These are phyloP conservation scores for Metellina segmentata DNA, from an alignment of 2,888 invertebrate species.

Conservation along the genomic window DNA sequence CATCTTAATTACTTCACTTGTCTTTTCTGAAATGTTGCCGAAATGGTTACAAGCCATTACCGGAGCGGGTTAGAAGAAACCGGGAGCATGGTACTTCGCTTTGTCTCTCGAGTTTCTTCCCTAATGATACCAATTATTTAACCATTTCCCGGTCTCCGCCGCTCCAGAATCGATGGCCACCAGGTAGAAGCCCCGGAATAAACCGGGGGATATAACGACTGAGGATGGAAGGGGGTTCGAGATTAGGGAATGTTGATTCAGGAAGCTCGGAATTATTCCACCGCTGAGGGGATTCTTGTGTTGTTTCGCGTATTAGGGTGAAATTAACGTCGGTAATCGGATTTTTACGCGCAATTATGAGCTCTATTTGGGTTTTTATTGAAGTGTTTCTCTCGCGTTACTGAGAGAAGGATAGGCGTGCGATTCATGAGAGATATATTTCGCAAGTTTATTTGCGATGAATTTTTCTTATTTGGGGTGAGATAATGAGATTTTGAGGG, in stretches of 20 bases:
- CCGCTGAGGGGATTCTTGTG: not conserved
- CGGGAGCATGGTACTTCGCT: conserved; percentile 5
- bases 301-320: not conserved
- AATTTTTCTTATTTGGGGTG: no score
- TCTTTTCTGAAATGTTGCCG: not conserved
- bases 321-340: not conserved
- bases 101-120: conserved; percentile 44
- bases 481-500: no score
- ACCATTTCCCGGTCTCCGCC: conserved; percentile 20
- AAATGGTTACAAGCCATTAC: conserved; percentile 56
- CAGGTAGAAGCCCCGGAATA: conserved; percentile 24
- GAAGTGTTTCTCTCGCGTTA: not conserved
- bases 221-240: not conserved
- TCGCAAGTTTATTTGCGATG: no score
- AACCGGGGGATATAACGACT: not conserved
- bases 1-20: conserved; percentile 46
- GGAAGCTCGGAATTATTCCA: not conserved
- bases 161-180: conserved; percentile 5
- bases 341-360: not conserved
- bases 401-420: no score
- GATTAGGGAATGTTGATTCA: not conserved
- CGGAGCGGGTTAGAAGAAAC: conserved; percentile 22
- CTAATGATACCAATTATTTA: conserved; percentile 57
- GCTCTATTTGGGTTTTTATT: not conserved
- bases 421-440: no score